A percentile compares a stretch with the other conserved stretches of the same genome.
Evolutionary conservation across 2,888 invertebrate species (phyloP).

Genomic region (Lissonota sp.): DNA sequence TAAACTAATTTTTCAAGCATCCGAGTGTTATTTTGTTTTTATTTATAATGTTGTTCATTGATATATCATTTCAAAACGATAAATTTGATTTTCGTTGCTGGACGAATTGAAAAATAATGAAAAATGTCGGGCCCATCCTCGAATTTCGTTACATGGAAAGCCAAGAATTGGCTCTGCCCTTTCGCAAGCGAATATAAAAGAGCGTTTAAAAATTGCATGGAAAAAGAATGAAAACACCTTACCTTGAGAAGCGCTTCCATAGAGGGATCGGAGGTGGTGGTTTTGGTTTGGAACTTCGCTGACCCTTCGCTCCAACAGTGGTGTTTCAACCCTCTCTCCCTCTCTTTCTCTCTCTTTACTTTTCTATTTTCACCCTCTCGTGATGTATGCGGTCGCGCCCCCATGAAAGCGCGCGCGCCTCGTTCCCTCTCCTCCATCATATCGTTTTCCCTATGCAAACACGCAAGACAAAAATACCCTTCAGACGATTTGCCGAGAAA

Average conservation of each 20-base stretch:
- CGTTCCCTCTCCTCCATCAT: constrained; percentile 21
- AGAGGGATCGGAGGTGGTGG: not conserved
- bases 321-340: constrained; percentile 36
- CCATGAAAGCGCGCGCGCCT: constrained; percentile 45
- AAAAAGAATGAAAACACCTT: constrained; percentile 23
- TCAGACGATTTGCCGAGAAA: constrained; percentile 64
- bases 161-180: not conserved
- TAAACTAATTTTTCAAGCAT: no score
- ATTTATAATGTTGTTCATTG: no score
- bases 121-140: no score
- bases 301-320: constrained; percentile 57
- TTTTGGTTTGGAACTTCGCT: constrained; percentile 46
- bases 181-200: constrained; percentile 10
- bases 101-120: no score
- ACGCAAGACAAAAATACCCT: constrained; percentile 62
- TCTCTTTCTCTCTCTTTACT: constrained; percentile 31
- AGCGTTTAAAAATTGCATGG: constrained; percentile 28
- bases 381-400: constrained; percentile 42
- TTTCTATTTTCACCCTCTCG: constrained; percentile 60
- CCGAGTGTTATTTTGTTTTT: no score
- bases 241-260: not conserved
- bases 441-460: constrained; percentile 58
- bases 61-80: no score
- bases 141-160: no score
- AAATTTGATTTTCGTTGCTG: no score